Evolutionary conservation across 2,113 vertebrate species (phyloP).

Genomic region (Donacobius atricapilla): DNA sequence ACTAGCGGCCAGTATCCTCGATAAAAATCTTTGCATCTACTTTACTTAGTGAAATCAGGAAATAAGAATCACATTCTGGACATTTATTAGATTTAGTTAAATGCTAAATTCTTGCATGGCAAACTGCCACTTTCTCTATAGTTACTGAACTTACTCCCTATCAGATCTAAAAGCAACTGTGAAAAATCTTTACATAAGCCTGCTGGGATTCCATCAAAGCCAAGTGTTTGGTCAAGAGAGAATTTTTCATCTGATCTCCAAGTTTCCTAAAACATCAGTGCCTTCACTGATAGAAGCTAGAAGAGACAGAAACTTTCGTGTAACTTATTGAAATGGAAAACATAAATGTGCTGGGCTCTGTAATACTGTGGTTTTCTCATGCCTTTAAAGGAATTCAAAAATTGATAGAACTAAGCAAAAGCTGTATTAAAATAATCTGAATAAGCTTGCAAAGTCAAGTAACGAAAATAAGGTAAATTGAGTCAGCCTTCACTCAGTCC

Average conservation of each 20-base stretch:
- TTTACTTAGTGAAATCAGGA: constrained; percentile 55
- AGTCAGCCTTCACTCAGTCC: not conserved
- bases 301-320: not conserved
- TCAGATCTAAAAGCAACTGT: constrained; percentile 18
- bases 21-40: constrained; percentile 65
- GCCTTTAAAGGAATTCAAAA: not conserved
- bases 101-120: constrained; percentile 34
- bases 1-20: not conserved
- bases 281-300: not conserved
- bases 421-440: not conserved
- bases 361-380: not conserved
- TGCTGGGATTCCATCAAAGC: not conserved
- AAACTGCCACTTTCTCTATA: constrained; percentile 4
- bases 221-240: not conserved
- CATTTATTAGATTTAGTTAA: constrained; percentile 48
- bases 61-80: not conserved
- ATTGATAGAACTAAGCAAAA: not conserved
- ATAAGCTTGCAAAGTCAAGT: not conserved
- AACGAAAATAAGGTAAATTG: not conserved
- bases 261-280: not conserved
- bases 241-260: not conserved
- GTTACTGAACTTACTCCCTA: constrained; percentile 17
- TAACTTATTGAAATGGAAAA: constrained; percentile 4
- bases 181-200: constrained; percentile 12
- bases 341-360: not conserved